Evolutionary conservation across 2,888 invertebrate species (phyloP).

Genomic region (Neoascia interrupta): DNA sequence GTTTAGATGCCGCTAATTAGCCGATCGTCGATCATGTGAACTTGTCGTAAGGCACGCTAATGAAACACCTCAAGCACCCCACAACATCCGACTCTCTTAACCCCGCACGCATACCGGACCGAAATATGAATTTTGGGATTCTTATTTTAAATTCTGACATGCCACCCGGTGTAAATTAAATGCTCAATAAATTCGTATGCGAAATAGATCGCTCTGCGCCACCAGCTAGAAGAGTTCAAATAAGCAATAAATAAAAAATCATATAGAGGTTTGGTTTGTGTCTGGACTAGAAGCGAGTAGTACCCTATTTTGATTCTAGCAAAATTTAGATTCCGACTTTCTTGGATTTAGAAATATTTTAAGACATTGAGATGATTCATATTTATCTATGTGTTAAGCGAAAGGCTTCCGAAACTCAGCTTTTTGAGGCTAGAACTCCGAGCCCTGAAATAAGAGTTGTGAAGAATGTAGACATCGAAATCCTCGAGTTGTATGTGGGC

Average conservation of each 20-base stretch:
- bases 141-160: constrained; percentile 16
- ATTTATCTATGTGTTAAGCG: too few species aligned
- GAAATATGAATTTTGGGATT: constrained; percentile 7
- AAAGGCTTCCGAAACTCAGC: too few species aligned
- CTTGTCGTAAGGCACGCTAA: constrained; percentile 44
- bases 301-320: too few species aligned
- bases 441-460: too few species aligned
- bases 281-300: too few species aligned
- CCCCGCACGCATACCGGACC: background rate
- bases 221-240: background rate
- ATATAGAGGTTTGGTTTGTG: background rate
- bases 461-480: too few species aligned
- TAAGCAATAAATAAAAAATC: background rate
- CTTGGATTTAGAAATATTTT: too few species aligned
- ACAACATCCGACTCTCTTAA: background rate
- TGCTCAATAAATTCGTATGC: constrained; percentile 47
- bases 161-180: constrained; percentile 51
- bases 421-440: too few species aligned
- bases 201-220: constrained; percentile 45
- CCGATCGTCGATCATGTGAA: constrained; percentile 53
- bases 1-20: constrained; percentile 40
- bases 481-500: too few species aligned
- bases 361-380: too few species aligned
- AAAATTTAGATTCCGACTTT: too few species aligned
- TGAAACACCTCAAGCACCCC: constrained; percentile 3